Evolutionary conservation across 2,797 vertebrate genomes (phyloP).

Genomic region (Trematomus bernacchii): DNA sequence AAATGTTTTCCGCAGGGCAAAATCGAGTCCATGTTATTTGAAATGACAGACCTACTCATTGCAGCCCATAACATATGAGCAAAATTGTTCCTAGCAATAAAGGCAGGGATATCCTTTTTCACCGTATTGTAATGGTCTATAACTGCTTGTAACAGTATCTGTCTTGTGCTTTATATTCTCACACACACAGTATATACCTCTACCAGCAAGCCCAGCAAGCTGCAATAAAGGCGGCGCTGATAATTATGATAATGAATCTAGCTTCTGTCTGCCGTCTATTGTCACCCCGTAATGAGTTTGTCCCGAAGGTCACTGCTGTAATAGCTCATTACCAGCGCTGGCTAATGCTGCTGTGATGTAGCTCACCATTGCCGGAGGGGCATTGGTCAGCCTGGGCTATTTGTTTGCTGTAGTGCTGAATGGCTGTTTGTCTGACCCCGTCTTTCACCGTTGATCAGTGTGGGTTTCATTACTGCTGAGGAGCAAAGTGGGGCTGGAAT

Average conservation of each 20-base stretch:
- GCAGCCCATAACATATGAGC: slow-evolving; percentile 42
- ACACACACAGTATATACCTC: slow-evolving; percentile 27
- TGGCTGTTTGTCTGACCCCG: slow-evolving; percentile 20
- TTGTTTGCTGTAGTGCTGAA: slow-evolving; percentile 52
- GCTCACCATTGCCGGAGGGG: slow-evolving; percentile 46
- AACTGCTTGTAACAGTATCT: slow-evolving; percentile 39
- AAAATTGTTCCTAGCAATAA: slow-evolving; percentile 30
- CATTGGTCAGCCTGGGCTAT: slow-evolving; percentile 53
- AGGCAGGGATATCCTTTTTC: slow-evolving; percentile 26
- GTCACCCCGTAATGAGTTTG: slow-evolving; percentile 79
- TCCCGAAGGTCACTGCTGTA: slow-evolving; percentile 74
- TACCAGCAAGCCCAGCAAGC: slow-evolving; percentile 51
- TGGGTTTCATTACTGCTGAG: slow-evolving; percentile 44
- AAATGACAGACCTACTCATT: slow-evolving; percentile 35
- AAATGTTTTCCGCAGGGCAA: slow-evolving; percentile 3
- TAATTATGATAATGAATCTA: slow-evolving; percentile 79
- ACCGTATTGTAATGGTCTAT: slow-evolving; percentile 43
- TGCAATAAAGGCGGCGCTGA: slow-evolving; percentile 61
- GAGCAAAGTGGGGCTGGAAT: slow-evolving; percentile 4
- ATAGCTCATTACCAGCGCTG: slow-evolving; percentile 75
- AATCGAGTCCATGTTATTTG: slow-evolving; percentile 44
- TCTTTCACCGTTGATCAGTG: slow-evolving; percentile 57
- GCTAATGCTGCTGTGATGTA: slow-evolving; percentile 61
- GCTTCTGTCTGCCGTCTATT: slow-evolving; percentile 70
- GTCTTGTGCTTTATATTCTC: slow-evolving; percentile 31